phyloP scores from a whole-genome alignment of 2,113 vertebrate species.

The Thalassarche chlororhynchos region DNA sequence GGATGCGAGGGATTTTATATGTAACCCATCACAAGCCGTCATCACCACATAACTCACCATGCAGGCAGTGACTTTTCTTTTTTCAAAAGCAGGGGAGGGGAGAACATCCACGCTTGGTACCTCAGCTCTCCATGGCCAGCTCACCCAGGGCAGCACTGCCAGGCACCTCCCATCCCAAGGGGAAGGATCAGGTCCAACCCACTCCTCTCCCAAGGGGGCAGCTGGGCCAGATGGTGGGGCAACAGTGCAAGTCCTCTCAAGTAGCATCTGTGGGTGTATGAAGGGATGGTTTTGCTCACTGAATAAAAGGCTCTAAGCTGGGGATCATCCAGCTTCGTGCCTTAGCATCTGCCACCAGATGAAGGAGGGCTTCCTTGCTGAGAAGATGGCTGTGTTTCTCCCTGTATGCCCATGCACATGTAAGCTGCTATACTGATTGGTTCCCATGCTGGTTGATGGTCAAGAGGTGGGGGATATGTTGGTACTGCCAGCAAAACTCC shows the following conservation, averaged over 20 bases:
- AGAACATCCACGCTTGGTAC: background rate
- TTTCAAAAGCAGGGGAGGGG: background rate
- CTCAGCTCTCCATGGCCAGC: background rate
- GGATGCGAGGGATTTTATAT: conserved; percentile 1
- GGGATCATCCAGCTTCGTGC: background rate
- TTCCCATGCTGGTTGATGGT: background rate
- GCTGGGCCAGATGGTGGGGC: background rate
- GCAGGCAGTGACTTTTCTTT: background rate
- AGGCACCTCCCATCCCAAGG: background rate
- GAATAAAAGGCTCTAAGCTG: background rate
- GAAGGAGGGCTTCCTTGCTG: background rate
- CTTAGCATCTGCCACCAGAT: background rate
- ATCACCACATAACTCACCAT: conserved; percentile 20
- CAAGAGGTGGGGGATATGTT: background rate
- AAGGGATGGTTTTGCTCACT: background rate
- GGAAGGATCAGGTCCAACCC: background rate
- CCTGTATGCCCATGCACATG: background rate
- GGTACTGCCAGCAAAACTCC: background rate
- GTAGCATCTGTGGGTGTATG: background rate
- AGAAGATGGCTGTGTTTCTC: background rate
- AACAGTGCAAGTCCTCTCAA: background rate
- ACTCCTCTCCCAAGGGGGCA: background rate
- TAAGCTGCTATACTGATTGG: background rate
- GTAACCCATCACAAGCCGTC: background rate
- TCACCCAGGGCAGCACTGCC: background rate